A percentile compares a stretch with the other conserved stretches of the same genome.
These are phyloP conservation scores for Babyrousa celebensis DNA, from an alignment of 2,797 vertebrate species.

Conservation along the genomic window DNA sequence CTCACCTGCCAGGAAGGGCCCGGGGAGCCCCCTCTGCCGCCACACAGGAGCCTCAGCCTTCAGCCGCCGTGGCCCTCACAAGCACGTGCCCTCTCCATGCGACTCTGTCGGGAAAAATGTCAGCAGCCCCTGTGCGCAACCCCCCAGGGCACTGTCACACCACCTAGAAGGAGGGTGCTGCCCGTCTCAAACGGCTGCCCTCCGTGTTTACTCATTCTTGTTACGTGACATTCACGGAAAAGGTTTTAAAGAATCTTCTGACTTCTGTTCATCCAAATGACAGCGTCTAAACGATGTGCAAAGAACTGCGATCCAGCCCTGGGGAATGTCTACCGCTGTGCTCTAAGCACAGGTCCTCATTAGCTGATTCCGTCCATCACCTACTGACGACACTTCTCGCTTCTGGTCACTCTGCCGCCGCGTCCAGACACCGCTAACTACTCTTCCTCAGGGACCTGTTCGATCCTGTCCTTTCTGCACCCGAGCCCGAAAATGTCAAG, in stretches of 20 bases:
- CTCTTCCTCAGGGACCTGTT: background rate
- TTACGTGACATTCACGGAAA: background rate
- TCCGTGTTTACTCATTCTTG: background rate
- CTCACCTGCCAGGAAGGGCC: background rate
- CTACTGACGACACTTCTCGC: background rate
- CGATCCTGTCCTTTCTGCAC: background rate
- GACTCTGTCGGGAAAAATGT: background rate
- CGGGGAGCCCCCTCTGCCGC: fast-evolving
- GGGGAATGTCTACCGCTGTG: background rate
- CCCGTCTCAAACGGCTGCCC: background rate
- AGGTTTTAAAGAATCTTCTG: background rate
- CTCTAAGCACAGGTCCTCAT: background rate
- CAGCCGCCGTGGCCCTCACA: background rate
- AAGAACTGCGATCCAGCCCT: conserved; percentile 29
- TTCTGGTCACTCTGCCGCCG: background rate
- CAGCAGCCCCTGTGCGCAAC: background rate
- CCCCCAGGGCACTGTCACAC: background rate
- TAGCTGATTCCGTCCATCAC: conserved; percentile 12
- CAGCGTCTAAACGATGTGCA: conserved; percentile 22
- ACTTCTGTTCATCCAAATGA: conserved; percentile 35
- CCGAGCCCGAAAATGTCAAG: background rate
- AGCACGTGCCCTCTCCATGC: background rate
- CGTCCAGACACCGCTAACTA: background rate
- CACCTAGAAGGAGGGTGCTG: background rate
- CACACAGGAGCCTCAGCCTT: background rate